Conservation (phyloP, 1,140 invertebrate species). For the Gryllus bimaculatus region DNA sequence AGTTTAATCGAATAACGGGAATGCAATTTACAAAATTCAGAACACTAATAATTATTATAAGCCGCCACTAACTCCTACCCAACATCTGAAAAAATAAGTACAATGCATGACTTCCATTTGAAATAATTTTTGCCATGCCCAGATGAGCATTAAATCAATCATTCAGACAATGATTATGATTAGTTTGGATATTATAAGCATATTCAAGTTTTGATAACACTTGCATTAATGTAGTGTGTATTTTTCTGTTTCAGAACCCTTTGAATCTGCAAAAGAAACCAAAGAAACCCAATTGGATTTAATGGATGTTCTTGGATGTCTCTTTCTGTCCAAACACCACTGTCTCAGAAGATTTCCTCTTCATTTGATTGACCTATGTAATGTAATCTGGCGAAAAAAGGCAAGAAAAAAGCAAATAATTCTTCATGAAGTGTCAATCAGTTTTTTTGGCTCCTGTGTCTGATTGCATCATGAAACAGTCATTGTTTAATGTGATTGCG, state of each 20-base stretch:
- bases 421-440: background rate
- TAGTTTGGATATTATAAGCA: too few relatives aligned
- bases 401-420: background rate
- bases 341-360: background rate
- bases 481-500: background rate
- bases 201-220: too few relatives aligned
- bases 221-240: too few relatives aligned
- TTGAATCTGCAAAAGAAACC: constrained; percentile 1
- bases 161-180: too few relatives aligned
- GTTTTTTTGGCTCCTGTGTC: background rate
- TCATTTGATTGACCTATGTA: constrained; percentile 1
- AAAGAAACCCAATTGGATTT: background rate
- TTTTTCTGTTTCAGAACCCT: background rate
- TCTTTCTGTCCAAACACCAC: constrained; percentile 3
- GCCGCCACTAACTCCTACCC: too few relatives aligned
- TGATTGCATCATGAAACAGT: background rate
- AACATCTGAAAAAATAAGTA: too few relatives aligned
- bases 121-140: too few relatives aligned
- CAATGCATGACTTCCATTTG: too few relatives aligned
- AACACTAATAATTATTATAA: too few relatives aligned
- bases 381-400: background rate
- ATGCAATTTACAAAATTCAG: too few relatives aligned
- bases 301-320: constrained; percentile 4
- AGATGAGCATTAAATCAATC: too few relatives aligned
- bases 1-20: too few relatives aligned